Base-by-base conservation (phyloP, 2,888 invertebrate genomes). In the Enoplolaimus lenunculus region DNA sequence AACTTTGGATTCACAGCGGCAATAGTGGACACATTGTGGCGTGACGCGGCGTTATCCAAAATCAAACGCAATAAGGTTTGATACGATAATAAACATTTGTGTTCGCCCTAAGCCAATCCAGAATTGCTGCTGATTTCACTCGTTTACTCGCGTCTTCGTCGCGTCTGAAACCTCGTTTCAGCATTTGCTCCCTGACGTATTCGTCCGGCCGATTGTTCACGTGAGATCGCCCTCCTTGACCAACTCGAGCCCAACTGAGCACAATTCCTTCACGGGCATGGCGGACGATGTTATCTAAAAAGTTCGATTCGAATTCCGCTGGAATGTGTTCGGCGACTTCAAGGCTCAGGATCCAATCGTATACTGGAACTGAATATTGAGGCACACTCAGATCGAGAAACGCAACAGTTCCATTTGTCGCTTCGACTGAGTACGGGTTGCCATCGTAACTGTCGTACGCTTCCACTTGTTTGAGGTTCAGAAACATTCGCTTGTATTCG, bases 301-400 rank as follows among this genome's bases (percentile, higher is more conserved):
- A 72, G 34, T 57, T 34, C 1, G 28, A 26, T 45, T 72, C 72
- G 45, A 64, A 72, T n/a, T 62, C 26, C 33, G 57, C 35, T 2
- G 72, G 73, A n/a, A 72, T 73, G 45, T 72, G 72, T 29, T 72
- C 72, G 29, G 72, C 72, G n/a, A 72, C 72, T 57, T 72, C 72
- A 21, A 72, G 21, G 60, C 72, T 72, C 21, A 72, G 30, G 26
- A 72, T 35, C 72, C 72, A 72, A 34, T 72, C 72, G 45, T 65
- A 72, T 16, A n/a, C 2, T 3, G 71, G 34, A 29, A 72, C 2
- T 26, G 65, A 65, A 60, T 74, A 73, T 2, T 70, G 34, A 16
- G 72, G 72, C n/a, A 73, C 57, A 1, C 69, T 71, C 16, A 72
- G 57, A 57, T 72, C 72, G 28, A 72, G 31, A 67, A 69, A 72